Evolutionary conservation across 2,888 invertebrate genomes (phyloP), one percentile per base, ranked within the genome.

Genomic region (Neoitamus cyanurus): DNA sequence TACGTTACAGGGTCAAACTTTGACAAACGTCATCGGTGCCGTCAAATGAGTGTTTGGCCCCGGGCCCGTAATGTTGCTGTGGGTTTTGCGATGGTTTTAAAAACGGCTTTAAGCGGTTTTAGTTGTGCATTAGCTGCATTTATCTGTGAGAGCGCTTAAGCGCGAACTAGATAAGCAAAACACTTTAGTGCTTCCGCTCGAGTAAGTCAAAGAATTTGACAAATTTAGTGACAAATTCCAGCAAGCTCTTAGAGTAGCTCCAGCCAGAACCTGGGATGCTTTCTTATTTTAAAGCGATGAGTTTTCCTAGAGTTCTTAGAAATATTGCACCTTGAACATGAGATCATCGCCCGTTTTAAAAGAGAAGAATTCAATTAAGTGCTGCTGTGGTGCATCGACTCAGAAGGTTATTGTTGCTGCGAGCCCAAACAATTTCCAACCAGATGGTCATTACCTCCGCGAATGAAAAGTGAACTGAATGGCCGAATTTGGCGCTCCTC

Each of bases 331-430:
- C 0, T 13, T 36, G 36, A 36, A 73, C 36, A 2, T 73, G 73
- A 73, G 73, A 73, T 73, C 73, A 73, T 73, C 73, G 20, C 37
- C 20, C n/a, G 20, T 34, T 73, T 73, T 73, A 20, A 25, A 69
- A 42, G n/a, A 42, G 5, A 15, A n/a, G 5, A 42, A 42, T n/a
- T n/a, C n/a, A 42, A n/a, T n/a, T 5, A 42, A 58, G 58, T 58
- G 31, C 31, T 4, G 28, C 30, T 30, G 31, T 31, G 28, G 31
- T 70, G 15, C 31, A n/a, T 13, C 68, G 7, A 9, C 25, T 4
- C 2, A 25, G 28, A 13, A 28, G 42, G 42, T 42, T 4, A 42
- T 1, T 15, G 13, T 42, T n/a, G 13, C 7, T 4, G 42, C 13
- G 13, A 48, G 15, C 48, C 68, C 48, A 5, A 13, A 3, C 48